A percentile compares a stretch with the other conserved stretches of the same genome.
Evolutionary conservation across 2,113 vertebrate genomes (phyloP).

Genomic region (Cynocephalus volans): DNA sequence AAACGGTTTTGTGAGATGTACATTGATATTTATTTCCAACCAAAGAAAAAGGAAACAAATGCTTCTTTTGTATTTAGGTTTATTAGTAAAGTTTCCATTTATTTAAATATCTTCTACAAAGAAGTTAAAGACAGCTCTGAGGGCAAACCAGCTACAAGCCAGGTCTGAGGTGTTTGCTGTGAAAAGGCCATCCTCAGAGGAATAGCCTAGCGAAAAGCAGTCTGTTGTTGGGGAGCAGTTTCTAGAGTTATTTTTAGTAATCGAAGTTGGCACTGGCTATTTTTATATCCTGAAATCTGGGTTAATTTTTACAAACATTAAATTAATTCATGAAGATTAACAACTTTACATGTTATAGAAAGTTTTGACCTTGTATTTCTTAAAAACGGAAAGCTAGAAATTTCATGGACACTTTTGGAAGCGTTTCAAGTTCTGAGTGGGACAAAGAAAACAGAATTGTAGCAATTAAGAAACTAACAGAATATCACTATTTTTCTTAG

Average conservation of each 20-base stretch:
- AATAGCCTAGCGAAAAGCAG: not conserved
- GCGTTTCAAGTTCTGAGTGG: not conserved
- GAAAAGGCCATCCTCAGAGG: not conserved
- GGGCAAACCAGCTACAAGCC: not conserved
- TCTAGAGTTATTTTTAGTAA: slow-evolving; percentile 50
- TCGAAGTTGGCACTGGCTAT: not conserved
- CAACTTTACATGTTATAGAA: slow-evolving; percentile 11
- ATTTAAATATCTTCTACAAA: not conserved
- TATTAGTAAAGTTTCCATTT: not conserved
- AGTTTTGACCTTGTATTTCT: not conserved
- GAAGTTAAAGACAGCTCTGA: not conserved
- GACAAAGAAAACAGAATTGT: not conserved
- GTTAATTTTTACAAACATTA: slow-evolving; percentile 13
- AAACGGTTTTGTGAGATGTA: not conserved
- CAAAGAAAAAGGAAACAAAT: not conserved
- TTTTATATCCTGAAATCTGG: not conserved
- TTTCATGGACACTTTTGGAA: not conserved
- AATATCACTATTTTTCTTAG: not conserved
- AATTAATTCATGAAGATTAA: slow-evolving; percentile 31
- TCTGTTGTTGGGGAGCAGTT: not conserved
- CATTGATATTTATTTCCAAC: not conserved
- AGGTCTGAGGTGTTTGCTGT: not conserved
- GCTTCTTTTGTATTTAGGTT: not conserved
- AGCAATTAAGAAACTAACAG: not conserved
- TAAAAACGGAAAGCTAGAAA: slow-evolving; percentile 15